Base-by-base conservation (phyloP, 2,888 invertebrate genomes). In the Tinea semifulvella region DNA sequence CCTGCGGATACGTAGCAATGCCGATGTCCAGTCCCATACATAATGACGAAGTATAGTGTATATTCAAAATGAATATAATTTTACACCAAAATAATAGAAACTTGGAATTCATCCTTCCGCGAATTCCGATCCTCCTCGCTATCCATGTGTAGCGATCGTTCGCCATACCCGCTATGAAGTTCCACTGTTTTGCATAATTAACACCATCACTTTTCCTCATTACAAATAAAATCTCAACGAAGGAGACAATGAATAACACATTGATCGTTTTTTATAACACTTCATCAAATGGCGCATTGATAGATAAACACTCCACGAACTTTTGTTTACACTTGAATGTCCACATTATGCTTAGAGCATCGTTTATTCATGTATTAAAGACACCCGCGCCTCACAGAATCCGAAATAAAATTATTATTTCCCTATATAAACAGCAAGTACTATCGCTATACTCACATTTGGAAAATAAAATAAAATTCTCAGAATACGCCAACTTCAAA, bases 1-100 rank as follows among this genome's bases (percentile, higher is more conserved):
- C 85, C 46, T 62, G 64, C 13, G 88, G 88, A 46, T 72, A 60
- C 16, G 83, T 70, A 11, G 62, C 54, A n/a, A 75, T 61, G 11
- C 72, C 61, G 25, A 68, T 58, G 47, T 65, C 56, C 11, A 17
- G 7, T 4, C 38, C 36, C 10, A 11, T 31, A 17, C 42, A 44
- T 13, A 10, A 6, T 5, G 31, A 17, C 7, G 18, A 18, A 14
- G 31, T 28, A 18, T 16, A 43, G 11, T 20, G 28, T 28, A 43
- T 31, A 20, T 43, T 28, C 1, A 43, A 5, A 4, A 27, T 31
- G 20, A 43, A 31, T 20, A 43, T 11, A 31, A 43, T 22, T 17
- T 40, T 20, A 17, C 13, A 40, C 22, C 20, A 40, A 43, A 42
- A 27, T 4, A 18, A 20, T 31, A 43, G 16, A 36, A 36, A 36